Evolutionary conservation across 2,888 invertebrate genomes (phyloP).

Genomic region (Dryobotodes eremita): DNA sequence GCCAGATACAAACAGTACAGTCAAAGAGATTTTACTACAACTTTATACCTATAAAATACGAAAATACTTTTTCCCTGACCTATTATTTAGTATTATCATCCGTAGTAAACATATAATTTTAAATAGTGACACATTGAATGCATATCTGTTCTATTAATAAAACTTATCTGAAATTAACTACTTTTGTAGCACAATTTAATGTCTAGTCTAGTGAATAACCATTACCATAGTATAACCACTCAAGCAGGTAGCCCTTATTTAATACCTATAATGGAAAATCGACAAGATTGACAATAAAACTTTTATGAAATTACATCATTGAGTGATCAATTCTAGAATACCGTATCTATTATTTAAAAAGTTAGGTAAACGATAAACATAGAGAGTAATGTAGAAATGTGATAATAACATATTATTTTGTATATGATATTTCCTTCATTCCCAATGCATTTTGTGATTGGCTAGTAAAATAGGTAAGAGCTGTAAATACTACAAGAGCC

Average conservation of each 20-base stretch:
- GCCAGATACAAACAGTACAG: no score
- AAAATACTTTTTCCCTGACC: no score
- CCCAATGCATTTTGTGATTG: neutral
- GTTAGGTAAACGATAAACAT: neutral
- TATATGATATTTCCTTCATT: neutral
- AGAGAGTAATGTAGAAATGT: neutral
- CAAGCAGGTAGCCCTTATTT: neutral
- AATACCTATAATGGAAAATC: neutral
- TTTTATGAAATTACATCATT: neutral
- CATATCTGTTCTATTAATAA: constrained; percentile 34
- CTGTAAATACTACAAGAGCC: neutral
- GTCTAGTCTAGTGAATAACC: constrained; percentile 10
- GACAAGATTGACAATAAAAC: neutral
- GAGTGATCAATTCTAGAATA: neutral
- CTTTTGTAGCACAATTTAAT: constrained; percentile 34
- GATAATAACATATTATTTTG: neutral
- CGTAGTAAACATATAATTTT: neutral
- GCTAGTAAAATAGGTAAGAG: neutral
- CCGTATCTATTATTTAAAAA: neutral
- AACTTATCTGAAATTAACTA: neutral
- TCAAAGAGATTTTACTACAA: no score
- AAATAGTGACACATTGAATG: neutral
- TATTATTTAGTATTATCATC: neutral
- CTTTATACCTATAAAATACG: no score
- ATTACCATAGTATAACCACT: neutral